A percentile compares a stretch with the other conserved stretches of the same genome.
Conservation (phyloP, 30 jellyfish, hydroid and myxozoan species). For the Aurelia sp. region DNA sequence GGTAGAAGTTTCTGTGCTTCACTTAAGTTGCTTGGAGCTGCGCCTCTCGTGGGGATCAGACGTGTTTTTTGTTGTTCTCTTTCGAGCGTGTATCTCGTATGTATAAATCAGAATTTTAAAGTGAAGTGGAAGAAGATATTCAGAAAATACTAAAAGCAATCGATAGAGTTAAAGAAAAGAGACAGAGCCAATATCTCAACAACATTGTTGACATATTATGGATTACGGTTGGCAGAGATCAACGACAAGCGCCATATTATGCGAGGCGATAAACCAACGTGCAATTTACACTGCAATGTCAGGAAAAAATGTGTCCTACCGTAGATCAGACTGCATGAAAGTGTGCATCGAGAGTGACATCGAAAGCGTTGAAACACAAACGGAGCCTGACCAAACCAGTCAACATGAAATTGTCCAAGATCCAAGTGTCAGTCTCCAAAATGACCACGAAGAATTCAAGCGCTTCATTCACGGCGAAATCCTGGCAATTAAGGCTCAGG, state of each 20-base stretch:
- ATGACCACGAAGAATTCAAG: too few relatives aligned
- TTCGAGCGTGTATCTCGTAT: too few relatives aligned
- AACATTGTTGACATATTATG: not conserved
- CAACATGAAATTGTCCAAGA: not conserved
- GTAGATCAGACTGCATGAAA: not conserved
- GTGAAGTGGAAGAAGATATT: too few relatives aligned
- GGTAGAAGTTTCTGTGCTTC: too few relatives aligned
- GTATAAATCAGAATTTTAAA: too few relatives aligned
- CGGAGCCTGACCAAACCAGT: slow-evolving; percentile 2
- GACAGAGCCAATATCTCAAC: not conserved
- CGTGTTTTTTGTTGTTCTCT: too few relatives aligned
- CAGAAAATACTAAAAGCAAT: too few relatives aligned
- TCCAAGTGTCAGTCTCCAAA: not conserved
- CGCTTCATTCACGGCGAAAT: not conserved
- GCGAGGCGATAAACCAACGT: slow-evolving; percentile 8
- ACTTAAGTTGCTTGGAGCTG: too few relatives aligned
- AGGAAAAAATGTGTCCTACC: not conserved
- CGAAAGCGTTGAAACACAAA: slow-evolving; percentile 10
- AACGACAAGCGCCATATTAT: not conserved
- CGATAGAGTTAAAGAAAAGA: not conserved
- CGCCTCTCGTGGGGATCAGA: too few relatives aligned
- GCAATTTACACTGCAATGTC: slow-evolving; percentile 4
- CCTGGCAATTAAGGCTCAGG: too few relatives aligned
- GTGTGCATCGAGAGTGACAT: slow-evolving; percentile 8
- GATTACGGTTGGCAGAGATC: not conserved